Conservation (phyloP, 1,140 invertebrate genomes). For the Lutraria rhynchaena region DNA sequence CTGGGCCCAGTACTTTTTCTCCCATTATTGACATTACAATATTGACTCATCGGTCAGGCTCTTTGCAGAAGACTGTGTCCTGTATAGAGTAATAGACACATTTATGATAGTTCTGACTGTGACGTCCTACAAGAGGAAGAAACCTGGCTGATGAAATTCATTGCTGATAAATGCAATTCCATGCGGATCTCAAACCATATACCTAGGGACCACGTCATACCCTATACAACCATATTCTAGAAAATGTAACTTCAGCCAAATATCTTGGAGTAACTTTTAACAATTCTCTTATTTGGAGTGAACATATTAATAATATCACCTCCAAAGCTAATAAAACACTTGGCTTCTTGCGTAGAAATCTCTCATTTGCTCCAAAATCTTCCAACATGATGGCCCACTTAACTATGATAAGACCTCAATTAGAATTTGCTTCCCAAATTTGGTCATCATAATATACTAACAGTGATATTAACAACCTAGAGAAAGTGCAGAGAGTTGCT, state of each 20-base stretch:
- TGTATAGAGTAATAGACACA: too few species aligned
- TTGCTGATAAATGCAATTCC: not conserved
- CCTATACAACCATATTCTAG: too few species aligned
- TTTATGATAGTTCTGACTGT: not conserved
- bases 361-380: not conserved
- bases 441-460: not conserved
- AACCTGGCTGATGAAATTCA: not conserved
- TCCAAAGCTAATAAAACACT: constrained; percentile 25
- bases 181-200: too few species aligned
- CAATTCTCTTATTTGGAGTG: constrained; percentile 4
- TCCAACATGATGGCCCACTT: constrained; percentile 17
- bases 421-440: constrained; percentile 5
- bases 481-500: not conserved
- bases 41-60: too few species aligned
- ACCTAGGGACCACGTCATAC: not conserved
- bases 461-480: too few species aligned
- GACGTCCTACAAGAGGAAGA: not conserved
- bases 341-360: constrained; percentile 27
- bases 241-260: constrained; percentile 21
- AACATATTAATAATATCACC: constrained; percentile 20
- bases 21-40: too few species aligned
- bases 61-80: too few species aligned
- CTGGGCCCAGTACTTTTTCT: too few species aligned
- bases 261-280: constrained; percentile 43
- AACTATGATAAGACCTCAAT: not conserved